A percentile compares a stretch with the other conserved stretches of the same genome.
Evolutionary conservation across 35 echinoderm and acorn worm genomes (phyloP).

Genomic region (Apostichopus californicus): DNA sequence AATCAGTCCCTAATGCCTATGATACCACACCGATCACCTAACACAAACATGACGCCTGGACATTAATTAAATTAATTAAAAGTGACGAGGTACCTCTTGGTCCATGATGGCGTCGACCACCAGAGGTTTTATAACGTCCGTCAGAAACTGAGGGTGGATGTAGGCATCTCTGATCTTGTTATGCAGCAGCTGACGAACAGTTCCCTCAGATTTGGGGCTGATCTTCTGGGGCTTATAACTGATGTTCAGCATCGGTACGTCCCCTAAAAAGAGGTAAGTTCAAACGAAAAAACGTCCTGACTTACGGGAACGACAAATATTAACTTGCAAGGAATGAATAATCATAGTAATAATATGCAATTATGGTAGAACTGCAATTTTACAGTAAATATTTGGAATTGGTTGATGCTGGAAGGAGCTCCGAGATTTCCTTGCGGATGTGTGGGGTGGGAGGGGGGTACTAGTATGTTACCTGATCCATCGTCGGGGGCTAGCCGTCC

Average conservation of each 20-base stretch:
- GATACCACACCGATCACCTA: too few relatives aligned
- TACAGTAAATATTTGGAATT: too few relatives aligned
- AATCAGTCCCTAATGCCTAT: too few relatives aligned
- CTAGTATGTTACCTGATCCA: constrained; percentile 57
- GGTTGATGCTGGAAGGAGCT: too few relatives aligned
- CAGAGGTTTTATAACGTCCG: constrained; percentile 93
- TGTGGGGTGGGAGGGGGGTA: too few relatives aligned
- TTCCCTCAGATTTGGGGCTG: constrained; percentile 92
- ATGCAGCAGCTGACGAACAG: constrained; percentile 77
- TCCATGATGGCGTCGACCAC: constrained; percentile 85
- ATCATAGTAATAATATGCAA: too few relatives aligned
- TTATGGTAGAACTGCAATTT: too few relatives aligned
- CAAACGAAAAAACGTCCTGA: neutral
- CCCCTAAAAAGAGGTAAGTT: constrained; percentile 29
- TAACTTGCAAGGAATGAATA: too few relatives aligned
- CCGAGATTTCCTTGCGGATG: too few relatives aligned
- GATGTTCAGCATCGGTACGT: constrained; percentile 89
- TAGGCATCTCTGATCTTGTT: constrained; percentile 95
- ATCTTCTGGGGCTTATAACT: constrained; percentile 99
- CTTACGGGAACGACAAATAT: neutral
- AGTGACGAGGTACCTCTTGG: constrained; percentile 70
- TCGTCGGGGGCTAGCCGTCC: constrained; percentile 77
- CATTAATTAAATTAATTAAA: too few relatives aligned
- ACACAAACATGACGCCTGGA: too few relatives aligned
- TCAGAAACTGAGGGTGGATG: constrained; percentile 93